A percentile compares a stretch with the other conserved stretches of the same genome.
Evolutionary conservation across 2,113 vertebrate genomes (phyloP).

Genomic region (Furnarius figulus): DNA sequence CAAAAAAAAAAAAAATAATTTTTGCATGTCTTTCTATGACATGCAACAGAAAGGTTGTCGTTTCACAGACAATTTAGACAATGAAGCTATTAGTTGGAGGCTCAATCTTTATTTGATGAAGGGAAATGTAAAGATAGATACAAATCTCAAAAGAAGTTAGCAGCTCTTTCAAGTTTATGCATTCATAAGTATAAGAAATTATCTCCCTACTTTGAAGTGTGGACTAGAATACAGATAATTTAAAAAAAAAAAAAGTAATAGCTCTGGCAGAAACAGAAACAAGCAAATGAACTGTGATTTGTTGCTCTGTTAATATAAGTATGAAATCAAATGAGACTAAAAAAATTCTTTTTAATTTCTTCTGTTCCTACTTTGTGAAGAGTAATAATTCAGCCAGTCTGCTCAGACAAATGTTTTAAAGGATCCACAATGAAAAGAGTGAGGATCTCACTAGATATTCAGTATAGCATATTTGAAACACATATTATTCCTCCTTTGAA

Average conservation of each 20-base stretch:
- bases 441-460: background rate
- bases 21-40: background rate
- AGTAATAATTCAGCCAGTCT: background rate
- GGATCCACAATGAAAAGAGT: background rate
- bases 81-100: background rate
- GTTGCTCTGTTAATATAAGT: background rate
- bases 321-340: background rate
- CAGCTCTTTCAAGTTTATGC: background rate
- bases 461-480: background rate
- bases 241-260: background rate
- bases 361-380: background rate
- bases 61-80: background rate
- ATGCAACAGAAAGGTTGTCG: background rate
- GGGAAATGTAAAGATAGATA: background rate
- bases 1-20: background rate
- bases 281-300: background rate
- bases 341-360: background rate
- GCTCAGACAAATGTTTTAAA: background rate
- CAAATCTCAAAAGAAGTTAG: background rate
- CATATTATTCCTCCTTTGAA: background rate
- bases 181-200: background rate
- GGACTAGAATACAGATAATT: background rate
- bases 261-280: background rate
- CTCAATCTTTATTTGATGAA: background rate
- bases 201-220: background rate